Evolutionary conservation across 2,888 invertebrate genomes (phyloP).

Genomic region (Diplazon laetatorius): DNA sequence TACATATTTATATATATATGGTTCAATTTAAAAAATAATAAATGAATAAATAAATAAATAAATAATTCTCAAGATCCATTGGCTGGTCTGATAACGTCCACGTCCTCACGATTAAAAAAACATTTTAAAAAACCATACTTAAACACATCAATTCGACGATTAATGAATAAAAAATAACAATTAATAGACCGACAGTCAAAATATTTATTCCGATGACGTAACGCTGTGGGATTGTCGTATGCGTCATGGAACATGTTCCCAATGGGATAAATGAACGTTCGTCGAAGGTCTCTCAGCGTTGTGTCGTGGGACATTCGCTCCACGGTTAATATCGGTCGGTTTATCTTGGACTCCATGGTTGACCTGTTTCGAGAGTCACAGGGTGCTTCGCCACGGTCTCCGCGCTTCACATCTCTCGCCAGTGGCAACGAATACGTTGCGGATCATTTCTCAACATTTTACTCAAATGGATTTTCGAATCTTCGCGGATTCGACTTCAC

Average conservation of each 20-base stretch:
- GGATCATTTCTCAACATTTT: constrained; percentile 64
- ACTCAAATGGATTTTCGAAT: constrained; percentile 40
- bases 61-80: no score
- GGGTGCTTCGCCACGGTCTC: constrained; percentile 53
- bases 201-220: neutral
- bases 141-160: no score
- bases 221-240: neutral
- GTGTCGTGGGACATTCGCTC: constrained; percentile 27
- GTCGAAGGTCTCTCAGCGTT: constrained; percentile 12
- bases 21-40: no score
- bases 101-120: no score
- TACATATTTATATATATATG: no score
- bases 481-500: constrained; percentile 22
- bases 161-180: no score
- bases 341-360: constrained; percentile 69
- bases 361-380: constrained; percentile 65
- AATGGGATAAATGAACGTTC: constrained; percentile 40
- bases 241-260: neutral
- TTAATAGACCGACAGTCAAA: no score
- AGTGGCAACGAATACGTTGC: constrained; percentile 63
- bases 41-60: no score
- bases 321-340: constrained; percentile 60
- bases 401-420: constrained; percentile 23
- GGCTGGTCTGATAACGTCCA: no score
- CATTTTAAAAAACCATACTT: no score